These are phyloP conservation scores for Parnassius smintheus DNA, from an alignment of 2,888 invertebrate species.

Conservation along the genomic window DNA sequence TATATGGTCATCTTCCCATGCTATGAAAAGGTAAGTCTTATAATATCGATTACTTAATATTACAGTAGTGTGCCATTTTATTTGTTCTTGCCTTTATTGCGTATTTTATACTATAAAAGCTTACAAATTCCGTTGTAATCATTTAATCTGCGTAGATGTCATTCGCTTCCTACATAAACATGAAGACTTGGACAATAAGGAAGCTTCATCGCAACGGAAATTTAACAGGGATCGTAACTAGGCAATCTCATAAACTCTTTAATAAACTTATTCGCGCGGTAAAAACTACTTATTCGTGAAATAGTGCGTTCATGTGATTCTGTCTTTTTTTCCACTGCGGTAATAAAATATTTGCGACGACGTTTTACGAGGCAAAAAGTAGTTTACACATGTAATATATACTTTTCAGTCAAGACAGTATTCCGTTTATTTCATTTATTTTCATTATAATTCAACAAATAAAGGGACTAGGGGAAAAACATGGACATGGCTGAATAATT, in stretches of 20 bases:
- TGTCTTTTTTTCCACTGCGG: conserved; percentile 21
- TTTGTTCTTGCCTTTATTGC: not conserved
- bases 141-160: conserved; percentile 18
- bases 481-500: too few relatives aligned
- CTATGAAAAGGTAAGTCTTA: too few relatives aligned
- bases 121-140: conserved; percentile 18
- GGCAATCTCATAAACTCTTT: conserved; percentile 35
- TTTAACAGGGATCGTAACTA: conserved; percentile 32
- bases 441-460: too few relatives aligned
- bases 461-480: too few relatives aligned
- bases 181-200: conserved; percentile 31
- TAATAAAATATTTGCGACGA: conserved; percentile 11
- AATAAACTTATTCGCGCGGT: conserved; percentile 32
- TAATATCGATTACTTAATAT: too few relatives aligned
- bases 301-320: conserved; percentile 26
- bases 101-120: conserved; percentile 9
- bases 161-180: conserved; percentile 23
- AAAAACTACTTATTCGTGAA: conserved; percentile 30
- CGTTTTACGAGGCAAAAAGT: conserved; percentile 8
- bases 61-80: too few relatives aligned
- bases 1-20: too few relatives aligned
- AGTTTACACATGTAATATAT: conserved; percentile 3
- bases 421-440: too few relatives aligned
- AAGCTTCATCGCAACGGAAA: conserved; percentile 29
- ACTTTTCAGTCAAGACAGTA: too few relatives aligned